Base-by-base conservation (phyloP, 2,797 vertebrate species). In the Lepilemur ruficaudatus region DNA sequence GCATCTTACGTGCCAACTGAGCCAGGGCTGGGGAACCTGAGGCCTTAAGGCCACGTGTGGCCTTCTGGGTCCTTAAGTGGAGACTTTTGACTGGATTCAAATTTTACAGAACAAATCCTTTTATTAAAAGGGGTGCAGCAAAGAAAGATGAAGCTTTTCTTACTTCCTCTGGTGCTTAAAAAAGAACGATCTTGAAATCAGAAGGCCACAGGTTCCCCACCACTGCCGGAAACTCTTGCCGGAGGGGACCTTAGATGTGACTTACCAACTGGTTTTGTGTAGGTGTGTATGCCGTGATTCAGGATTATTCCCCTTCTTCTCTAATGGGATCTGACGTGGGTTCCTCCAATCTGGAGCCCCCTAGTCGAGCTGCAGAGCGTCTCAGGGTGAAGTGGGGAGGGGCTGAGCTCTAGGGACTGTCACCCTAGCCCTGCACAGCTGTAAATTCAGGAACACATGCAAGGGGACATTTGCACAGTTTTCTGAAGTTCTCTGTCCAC, bases 371-470 rank as follows among this genome's bases (percentile, higher is more conserved):
- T 15, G 35, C 63, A 48, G 46, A 73, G 38, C 25, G 48, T 89
- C 73, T 63, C 80, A 43, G 25, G 18, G 17, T 75, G 65, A 73
- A 46, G 32, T 20, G 70, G 15, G 61, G 43, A n/a, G 65, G 7
- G 23, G 22, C 55, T 25, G 55, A 25, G n/a, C 43, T 32, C 13
- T 4, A 0, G 5, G 65, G 32, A 48, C 18, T 69, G 85, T 28
- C 43, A 35, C 11, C n/a, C 2, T 18, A 4, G 48, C 20, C 48
- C 4, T 4, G 1, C 32, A 10, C 8, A n/a, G 15, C 9, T 69
- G 80, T 15, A 2, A 13, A n/a, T 30, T 72, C 46, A 93, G 75
- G 46, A 32, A 35, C 1, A 17, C 38, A 72, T 4, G 15, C 76
- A 35, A 14, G 20, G n/a, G 20, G 14, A 50, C 73, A 2, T 20